A percentile compares a stretch with the other conserved stretches of the same genome.
Evolutionary conservation across 2,888 invertebrate species (phyloP).

Genomic region (Coelogynopora nodosa): DNA sequence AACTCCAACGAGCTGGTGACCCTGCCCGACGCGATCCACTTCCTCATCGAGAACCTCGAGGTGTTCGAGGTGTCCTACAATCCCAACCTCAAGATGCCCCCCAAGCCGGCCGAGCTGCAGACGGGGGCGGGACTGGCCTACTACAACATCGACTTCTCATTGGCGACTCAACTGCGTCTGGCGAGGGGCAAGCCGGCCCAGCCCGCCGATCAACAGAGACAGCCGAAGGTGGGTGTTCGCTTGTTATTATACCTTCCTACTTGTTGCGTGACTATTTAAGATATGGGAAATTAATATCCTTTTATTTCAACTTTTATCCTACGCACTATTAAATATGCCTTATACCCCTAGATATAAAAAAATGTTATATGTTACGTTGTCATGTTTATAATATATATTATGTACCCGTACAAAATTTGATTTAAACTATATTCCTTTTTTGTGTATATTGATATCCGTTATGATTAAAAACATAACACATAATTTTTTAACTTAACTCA

Average conservation of each 20-base stretch:
- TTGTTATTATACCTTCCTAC: neutral
- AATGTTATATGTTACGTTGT: too few relatives aligned
- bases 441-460: too few relatives aligned
- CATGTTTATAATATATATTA: too few relatives aligned
- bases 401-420: too few relatives aligned
- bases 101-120: slow-evolving; percentile 65
- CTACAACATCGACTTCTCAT: slow-evolving; percentile 97
- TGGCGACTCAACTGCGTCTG: slow-evolving; percentile 84
- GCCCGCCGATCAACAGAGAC: slow-evolving; percentile 59
- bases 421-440: too few relatives aligned
- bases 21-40: slow-evolving; percentile 91
- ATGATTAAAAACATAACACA: too few relatives aligned
- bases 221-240: slow-evolving; percentile 35
- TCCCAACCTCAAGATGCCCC: slow-evolving; percentile 43
- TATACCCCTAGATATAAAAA: too few relatives aligned
- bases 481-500: too few relatives aligned
- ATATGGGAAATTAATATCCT: neutral
- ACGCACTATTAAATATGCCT: too few relatives aligned
- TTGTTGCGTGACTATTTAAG: neutral
- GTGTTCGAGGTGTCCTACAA: slow-evolving; percentile 50
- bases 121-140: slow-evolving; percentile 71
- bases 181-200: slow-evolving; percentile 81
- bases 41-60: slow-evolving; percentile 66
- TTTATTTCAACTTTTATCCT: too few relatives aligned
- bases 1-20: slow-evolving; percentile 90